phyloP scores from a whole-genome alignment of 1,140 invertebrate genomes.

The Euura saliciscinereae region DNA sequence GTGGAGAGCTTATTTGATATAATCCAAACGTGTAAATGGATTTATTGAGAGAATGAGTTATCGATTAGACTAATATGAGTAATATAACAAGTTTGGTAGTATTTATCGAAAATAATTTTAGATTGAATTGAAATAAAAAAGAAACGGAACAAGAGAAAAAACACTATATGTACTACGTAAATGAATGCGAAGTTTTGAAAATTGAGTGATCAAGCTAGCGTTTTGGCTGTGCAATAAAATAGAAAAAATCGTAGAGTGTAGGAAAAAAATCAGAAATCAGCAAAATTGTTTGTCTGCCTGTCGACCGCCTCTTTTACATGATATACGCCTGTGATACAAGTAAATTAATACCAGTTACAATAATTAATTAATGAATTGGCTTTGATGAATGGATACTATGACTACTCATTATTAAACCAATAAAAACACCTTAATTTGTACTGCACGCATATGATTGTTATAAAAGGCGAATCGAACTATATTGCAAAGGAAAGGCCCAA shows the following conservation, averaged over 20 bases:
- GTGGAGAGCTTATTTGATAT: too few relatives aligned
- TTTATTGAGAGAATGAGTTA: too few relatives aligned
- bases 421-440: not conserved
- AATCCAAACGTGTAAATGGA: too few relatives aligned
- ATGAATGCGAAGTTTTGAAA: too few relatives aligned
- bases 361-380: constrained; percentile 3
- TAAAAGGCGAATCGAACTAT: not conserved
- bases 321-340: constrained; percentile 3
- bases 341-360: constrained; percentile 7
- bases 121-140: too few relatives aligned
- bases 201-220: constrained; percentile 50
- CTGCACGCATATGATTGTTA: not conserved
- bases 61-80: too few relatives aligned
- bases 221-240: constrained; percentile 59
- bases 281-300: not conserved
- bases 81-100: too few relatives aligned
- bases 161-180: too few relatives aligned
- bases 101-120: too few relatives aligned
- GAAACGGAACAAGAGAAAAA: too few relatives aligned
- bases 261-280: constrained; percentile 16
- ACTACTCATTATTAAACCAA: not conserved
- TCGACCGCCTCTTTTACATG: not conserved
- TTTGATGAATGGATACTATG: not conserved
- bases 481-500: not conserved
- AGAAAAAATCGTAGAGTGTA: constrained; percentile 27